These are phyloP conservation scores for Lampropteryx suffumata DNA, from an alignment of 2,888 invertebrate genomes.

Conservation along the genomic window DNA sequence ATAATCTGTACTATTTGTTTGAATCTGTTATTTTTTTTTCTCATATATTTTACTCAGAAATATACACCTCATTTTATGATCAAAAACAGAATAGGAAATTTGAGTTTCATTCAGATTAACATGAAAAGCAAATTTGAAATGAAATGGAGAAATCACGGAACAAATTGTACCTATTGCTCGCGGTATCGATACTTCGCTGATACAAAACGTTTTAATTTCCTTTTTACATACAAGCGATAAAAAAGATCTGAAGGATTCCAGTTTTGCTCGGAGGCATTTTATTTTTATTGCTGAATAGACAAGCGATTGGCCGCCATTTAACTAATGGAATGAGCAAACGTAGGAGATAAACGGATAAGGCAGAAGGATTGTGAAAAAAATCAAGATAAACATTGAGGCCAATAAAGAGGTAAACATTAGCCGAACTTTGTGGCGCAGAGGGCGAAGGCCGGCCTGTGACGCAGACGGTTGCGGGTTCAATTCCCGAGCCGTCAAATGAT, in stretches of 20 bases:
- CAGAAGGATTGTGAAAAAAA: too few relatives aligned
- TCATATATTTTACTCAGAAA: too few relatives aligned
- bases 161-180: not conserved
- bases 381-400: too few relatives aligned
- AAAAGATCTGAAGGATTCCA: slow-evolving; percentile 11
- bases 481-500: too few relatives aligned
- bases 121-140: not conserved
- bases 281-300: slow-evolving; percentile 19
- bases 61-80: too few relatives aligned
- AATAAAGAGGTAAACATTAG: too few relatives aligned
- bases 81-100: too few relatives aligned
- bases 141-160: not conserved
- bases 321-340: slow-evolving; percentile 16
- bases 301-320: slow-evolving; percentile 19
- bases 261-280: slow-evolving; percentile 7
- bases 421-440: too few relatives aligned
- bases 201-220: slow-evolving; percentile 7
- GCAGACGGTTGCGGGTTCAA: too few relatives aligned
- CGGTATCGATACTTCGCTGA: not conserved
- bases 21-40: too few relatives aligned
- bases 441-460: too few relatives aligned
- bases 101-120: not conserved
- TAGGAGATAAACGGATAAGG: not conserved
- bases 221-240: slow-evolving; percentile 12
- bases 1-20: too few relatives aligned